These are phyloP conservation scores for Leptura quadrifasciata DNA, from an alignment of 2,888 invertebrate genomes.

Conservation along the genomic window DNA sequence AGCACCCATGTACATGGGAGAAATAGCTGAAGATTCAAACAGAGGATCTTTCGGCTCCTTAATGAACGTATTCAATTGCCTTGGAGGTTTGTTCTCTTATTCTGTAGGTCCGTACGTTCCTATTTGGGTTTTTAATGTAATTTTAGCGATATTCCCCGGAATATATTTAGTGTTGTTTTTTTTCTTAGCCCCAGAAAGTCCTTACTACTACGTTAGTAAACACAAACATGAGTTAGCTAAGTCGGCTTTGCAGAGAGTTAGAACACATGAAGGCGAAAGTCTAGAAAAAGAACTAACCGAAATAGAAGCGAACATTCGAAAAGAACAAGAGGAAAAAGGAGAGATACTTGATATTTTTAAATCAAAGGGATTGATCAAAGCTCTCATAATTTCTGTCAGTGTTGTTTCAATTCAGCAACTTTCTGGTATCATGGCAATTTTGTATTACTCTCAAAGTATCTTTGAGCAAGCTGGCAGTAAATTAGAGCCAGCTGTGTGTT, in stretches of 20 bases:
- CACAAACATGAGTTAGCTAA: constrained; percentile 79
- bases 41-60: constrained; percentile 89
- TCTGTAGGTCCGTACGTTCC: constrained; percentile 82
- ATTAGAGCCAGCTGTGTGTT: constrained; percentile 77
- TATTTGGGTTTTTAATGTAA: constrained; percentile 79
- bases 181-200: constrained; percentile 88
- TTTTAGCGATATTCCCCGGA: constrained; percentile 75
- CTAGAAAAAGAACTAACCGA: constrained; percentile 5
- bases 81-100: constrained; percentile 83
- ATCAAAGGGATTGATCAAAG: constrained; percentile 83
- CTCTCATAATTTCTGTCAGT: constrained; percentile 83
- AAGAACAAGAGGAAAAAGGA: constrained; percentile 66
- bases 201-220: constrained; percentile 81
- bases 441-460: constrained; percentile 85
- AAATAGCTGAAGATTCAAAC: constrained; percentile 86
- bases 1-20: constrained; percentile 91
- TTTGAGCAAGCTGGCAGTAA: constrained; percentile 81
- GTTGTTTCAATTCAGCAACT: constrained; percentile 89
- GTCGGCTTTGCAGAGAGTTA: constrained; percentile 80
- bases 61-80: constrained; percentile 83
- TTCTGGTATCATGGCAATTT: constrained; percentile 86
- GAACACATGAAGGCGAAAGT: constrained; percentile 72
- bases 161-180: constrained; percentile 78
- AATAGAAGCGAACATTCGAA: constrained; percentile 9
- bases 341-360: constrained; percentile 71